Base-by-base conservation (phyloP, 2,113 vertebrate genomes). In the Alces alces region DNA sequence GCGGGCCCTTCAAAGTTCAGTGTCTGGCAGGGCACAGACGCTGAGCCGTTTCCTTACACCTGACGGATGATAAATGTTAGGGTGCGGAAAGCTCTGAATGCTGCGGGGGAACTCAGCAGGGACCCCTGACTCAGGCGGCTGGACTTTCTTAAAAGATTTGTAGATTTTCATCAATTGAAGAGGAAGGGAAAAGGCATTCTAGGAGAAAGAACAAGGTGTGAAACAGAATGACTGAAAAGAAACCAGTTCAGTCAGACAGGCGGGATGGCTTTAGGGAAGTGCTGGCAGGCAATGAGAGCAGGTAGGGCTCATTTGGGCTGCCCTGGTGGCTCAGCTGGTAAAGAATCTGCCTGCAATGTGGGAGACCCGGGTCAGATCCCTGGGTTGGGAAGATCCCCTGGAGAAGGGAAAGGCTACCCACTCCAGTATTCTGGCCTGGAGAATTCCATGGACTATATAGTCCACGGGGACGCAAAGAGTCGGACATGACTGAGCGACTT, bases 1-100 rank as follows among this genome's bases (percentile, higher is more conserved):
- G 33, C 21, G 13, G 15, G 13, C 2, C 54, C 55, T 64, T 60
- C 12, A 33, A 23, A 83, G 54, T 17, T 21, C 11, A 15, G 30
- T 28, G 11, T 8, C 43, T 28, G 45, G 10, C 33, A 36, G 52
- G 50, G 36, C 27, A 13, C 12, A 30, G 73, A 55, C 52, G 28
- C 50, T 45, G 10, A 64, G 70, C 47, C 0, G 8, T 15, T 14
- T 0, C 0, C 2, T 27, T 5, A 5, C 52, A 28, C 64, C 14
- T 2, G 7, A 55, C 2, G 13, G 33, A 47, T 13, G 27, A 64
- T 33, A 5, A 57, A 5, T 7, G n/a, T 64, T 12, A 25, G 47
- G 43, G 14, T 3, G 13, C 21, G 70, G 23, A 39, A 70, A 61
- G 25, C 25, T 76, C 33, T n/a, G 60, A 36, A 15, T 55, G n/a